A percentile compares a stretch with the other conserved stretches of the same genome.
These are phyloP conservation scores for Cheilosia pagana DNA, from an alignment of 2,888 invertebrate species.

Conservation along the genomic window DNA sequence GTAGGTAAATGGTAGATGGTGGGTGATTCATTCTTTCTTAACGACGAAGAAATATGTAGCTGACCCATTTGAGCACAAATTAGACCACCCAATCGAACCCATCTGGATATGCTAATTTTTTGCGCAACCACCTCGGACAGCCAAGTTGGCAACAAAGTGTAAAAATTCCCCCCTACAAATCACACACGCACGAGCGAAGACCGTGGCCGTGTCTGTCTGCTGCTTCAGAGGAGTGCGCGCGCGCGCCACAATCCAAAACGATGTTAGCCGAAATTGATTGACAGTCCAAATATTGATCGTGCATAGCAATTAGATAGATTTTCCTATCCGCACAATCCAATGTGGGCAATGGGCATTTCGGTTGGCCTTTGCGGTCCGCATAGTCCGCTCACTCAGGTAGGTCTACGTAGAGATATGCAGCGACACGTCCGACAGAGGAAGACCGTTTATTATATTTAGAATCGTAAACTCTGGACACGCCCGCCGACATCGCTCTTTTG, in stretches of 20 bases:
- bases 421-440: constrained; percentile 62
- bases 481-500: constrained; percentile 23
- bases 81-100: constrained; percentile 27
- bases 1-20: too few species aligned
- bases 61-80: constrained; percentile 21
- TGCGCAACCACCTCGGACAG: constrained; percentile 2
- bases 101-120: constrained; percentile 8
- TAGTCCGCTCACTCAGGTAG: constrained; percentile 36
- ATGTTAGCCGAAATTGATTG: constrained; percentile 64
- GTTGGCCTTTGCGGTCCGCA: constrained; percentile 33
- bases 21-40: too few species aligned
- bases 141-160: too few species aligned
- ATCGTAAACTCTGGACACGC: constrained; percentile 35
- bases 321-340: constrained; percentile 13
- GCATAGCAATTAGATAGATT: constrained; percentile 61
- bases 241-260: constrained; percentile 5
- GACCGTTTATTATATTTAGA: constrained; percentile 62
- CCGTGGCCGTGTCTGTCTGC: constrained; percentile 17
- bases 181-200: too few species aligned
- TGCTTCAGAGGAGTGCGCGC: background rate
- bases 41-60: background rate
- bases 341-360: constrained; percentile 48
- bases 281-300: constrained; percentile 62
- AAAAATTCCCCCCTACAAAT: too few species aligned
- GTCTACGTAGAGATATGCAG: constrained; percentile 38